A percentile compares a stretch with the other conserved stretches of the same genome.
Evolutionary conservation across 1,140 invertebrate species (phyloP).

Genomic region (Steinernema feltiae): DNA sequence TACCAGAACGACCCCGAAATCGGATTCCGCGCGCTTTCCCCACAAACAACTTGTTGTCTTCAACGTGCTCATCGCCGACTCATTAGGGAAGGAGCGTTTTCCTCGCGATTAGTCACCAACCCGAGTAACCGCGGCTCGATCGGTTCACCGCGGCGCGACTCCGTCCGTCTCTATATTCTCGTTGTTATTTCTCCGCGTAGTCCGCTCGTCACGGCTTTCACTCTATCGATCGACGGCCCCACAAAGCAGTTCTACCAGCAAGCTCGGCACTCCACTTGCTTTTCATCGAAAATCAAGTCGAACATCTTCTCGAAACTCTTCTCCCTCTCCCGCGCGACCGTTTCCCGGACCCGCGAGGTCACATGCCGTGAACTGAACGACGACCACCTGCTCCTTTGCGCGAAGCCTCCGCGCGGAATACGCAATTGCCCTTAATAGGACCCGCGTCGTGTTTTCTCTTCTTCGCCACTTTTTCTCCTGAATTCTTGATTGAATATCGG

Average conservation of each 20-base stretch:
- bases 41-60: background rate
- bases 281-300: background rate
- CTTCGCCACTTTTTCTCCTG: background rate
- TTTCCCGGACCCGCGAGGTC: too few relatives aligned
- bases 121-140: background rate
- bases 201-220: background rate
- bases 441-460: background rate
- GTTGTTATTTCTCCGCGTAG: slow-evolving; percentile 8
- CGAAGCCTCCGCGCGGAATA: background rate
- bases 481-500: background rate
- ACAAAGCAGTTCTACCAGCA: slow-evolving; percentile 1
- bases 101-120: slow-evolving; percentile 1
- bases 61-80: background rate
- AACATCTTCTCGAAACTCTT: background rate
- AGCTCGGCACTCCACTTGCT: background rate
- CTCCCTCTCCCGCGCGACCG: background rate
- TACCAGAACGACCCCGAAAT: too few relatives aligned
- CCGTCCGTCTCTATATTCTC: slow-evolving; percentile 1
- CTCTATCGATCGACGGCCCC: slow-evolving; percentile 3
- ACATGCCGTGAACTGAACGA: too few relatives aligned
- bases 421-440: background rate
- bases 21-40: background rate
- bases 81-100: background rate
- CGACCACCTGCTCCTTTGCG: background rate
- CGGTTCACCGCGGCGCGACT: background rate